Evolutionary conservation across 2,888 invertebrate species (phyloP).

Genomic region (Notodonta dromedarius): DNA sequence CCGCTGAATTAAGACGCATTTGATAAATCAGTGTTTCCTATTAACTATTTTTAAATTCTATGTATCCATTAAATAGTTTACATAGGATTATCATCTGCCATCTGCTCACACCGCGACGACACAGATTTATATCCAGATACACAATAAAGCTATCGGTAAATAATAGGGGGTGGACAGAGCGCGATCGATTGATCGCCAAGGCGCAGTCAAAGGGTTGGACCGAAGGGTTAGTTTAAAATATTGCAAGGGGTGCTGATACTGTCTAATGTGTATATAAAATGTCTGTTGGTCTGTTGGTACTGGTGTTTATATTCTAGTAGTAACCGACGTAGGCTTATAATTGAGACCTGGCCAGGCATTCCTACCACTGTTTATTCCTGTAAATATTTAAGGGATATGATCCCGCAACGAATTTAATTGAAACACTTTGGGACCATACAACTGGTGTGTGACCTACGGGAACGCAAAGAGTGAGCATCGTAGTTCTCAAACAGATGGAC

Average conservation of each 20-base stretch:
- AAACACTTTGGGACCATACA: no score
- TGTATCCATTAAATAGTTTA: background rate
- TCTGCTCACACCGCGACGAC: background rate
- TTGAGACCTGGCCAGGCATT: no score
- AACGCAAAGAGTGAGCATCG: no score
- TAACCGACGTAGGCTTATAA: no score
- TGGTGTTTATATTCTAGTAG: constrained; percentile 18
- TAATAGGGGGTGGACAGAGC: constrained; percentile 72
- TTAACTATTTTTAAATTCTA: background rate
- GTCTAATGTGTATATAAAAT: constrained; percentile 42
- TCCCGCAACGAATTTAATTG: no score
- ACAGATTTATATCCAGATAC: constrained; percentile 17
- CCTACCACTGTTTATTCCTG: no score
- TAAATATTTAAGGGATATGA: no score
- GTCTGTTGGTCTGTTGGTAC: constrained; percentile 26
- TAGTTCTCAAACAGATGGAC: no score
- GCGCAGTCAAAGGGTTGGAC: constrained; percentile 58
- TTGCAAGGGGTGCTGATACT: constrained; percentile 62
- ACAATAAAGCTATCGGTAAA: constrained; percentile 62
- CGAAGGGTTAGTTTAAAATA: constrained; percentile 77
- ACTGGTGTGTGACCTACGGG: no score
- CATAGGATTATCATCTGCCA: background rate
- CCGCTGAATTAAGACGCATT: no score
- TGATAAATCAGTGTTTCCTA: no score
- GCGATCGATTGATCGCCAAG: constrained; percentile 71